Evolutionary conservation across 1,140 invertebrate species (phyloP), one percentile per base, ranked within the genome.

Genomic region (Sipha flava): DNA sequence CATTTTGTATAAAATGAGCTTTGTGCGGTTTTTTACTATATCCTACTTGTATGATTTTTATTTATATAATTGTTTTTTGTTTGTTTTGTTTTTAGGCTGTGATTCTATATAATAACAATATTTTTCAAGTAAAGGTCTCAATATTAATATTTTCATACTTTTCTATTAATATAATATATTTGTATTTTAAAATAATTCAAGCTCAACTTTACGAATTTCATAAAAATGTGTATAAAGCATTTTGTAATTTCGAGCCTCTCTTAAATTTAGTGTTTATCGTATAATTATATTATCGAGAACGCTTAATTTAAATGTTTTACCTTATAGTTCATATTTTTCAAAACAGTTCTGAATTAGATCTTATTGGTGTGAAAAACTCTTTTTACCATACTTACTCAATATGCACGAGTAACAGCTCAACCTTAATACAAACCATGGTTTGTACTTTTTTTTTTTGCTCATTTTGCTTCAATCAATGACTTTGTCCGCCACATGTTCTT

Each of bases 101-200:
- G 73, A 77, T 77, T 77, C 34, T 73, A 54, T 73, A 12, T 73
- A 54, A 73, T 73, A 73, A 73, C 47, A 77, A 77, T 77, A 75
- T 40, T 77, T 59, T 40, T 59, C 34, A 37, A 59, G 21, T 57
- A 77, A 77, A 77, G 16, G 52, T 59, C 49, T 57, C 31, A 40
- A 26, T 59, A 23, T n/a, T n/a, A 47, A 43, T 66, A 66, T 66
- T 77, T 59, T 77, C 52, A 45, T 70, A 70, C 6, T 70, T 70
- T 70, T 70, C 23, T 70, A 70, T n/a, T 66, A 40, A 3, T 66
- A 66, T 40, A 52, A 21, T 52, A 47, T 62, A 62, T 62, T 31
- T 43, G 26, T 26, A 18, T n/a, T n/a, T 45, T 23, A 45, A 43
- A 68, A 68, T 16, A 47, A 70, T 18, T 47, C 16, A 29, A 68